phyloP scores from a whole-genome alignment of 2,888 invertebrate genomes.

The Trileptium ribeirensis region DNA sequence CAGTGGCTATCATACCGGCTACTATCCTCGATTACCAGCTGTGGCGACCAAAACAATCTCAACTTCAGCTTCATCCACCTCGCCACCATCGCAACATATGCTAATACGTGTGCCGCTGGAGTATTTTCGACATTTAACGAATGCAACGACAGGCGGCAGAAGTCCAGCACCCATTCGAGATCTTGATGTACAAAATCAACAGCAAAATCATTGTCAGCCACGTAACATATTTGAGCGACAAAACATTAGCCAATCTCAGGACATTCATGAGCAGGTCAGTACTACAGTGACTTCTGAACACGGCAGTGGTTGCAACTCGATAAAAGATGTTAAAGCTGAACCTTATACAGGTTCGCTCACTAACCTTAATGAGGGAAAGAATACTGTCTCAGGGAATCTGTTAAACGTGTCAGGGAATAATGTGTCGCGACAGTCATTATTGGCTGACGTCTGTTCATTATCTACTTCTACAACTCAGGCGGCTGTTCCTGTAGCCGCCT shows the following conservation, averaged over 20 bases:
- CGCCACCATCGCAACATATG: not conserved
- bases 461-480: not conserved
- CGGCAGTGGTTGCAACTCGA: no score
- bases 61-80: no score
- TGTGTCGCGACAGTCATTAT: not conserved
- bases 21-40: no score
- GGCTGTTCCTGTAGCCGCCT: not conserved
- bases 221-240: no score
- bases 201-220: no score
- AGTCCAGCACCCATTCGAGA: no score
- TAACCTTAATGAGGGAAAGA: not conserved
- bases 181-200: no score
- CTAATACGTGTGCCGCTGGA: not conserved
- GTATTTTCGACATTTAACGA: not conserved
- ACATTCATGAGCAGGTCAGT: not conserved
- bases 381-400: not conserved
- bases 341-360: not conserved
- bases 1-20: no score
- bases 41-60: no score
- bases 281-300: not conserved
- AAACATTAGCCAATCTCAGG: not conserved
- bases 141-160: not conserved
- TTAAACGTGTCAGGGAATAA: not conserved
- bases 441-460: no score
- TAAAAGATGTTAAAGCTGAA: not conserved